Base-by-base conservation (phyloP, 1,140 invertebrate species). In the Anastatus disparis region DNA sequence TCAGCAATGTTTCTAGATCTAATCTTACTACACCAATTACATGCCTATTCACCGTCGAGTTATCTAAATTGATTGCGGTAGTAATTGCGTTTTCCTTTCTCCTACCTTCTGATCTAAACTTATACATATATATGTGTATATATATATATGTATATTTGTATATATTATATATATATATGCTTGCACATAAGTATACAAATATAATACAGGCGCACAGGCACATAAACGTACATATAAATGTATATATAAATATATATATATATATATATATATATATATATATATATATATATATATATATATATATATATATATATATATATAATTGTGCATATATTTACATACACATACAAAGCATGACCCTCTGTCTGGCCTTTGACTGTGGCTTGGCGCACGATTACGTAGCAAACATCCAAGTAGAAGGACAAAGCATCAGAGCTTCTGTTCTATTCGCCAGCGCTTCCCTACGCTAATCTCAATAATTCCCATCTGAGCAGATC, bases 21-120 rank as follows among this genome's bases (percentile, higher is more conserved):
- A 78, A 79, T 79, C 71, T 58, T 48, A 68, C 80, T 66, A 52
- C 70, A 77, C 73, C 77, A 80, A 80, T 81, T 81, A 76, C 71
- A 68, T 72, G 73, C 62, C 78, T 71, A 75, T 75, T 78, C 77
- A 68, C 40, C 72, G 66, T 71, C 70, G 71, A 76, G 74, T 81
- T 79, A 79, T 81, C 77, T 74, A 78, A 81, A 79, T 81, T 79
- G 77, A 81, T 81, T 79, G 75, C 61, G 50, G 64, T 63, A 59
- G 74, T 80, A 81, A 79, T 79, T 81, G 74, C 76, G 75, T 79
- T 80, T 76, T 70, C 71, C 59, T 55, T 63, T 71, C 46, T 50
- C 52, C 31, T 17, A 7, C 31, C 20, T 46, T 24, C 53, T 44
- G 27, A 10, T 70, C 15, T 55, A 55, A 46, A 66, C 17, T 10